Percentiles rank a stretch among this genome's conserved stretches.
These are phyloP conservation scores for Amniataba percoides DNA, from an alignment of 2,797 vertebrate genomes.

Conservation along the genomic window DNA sequence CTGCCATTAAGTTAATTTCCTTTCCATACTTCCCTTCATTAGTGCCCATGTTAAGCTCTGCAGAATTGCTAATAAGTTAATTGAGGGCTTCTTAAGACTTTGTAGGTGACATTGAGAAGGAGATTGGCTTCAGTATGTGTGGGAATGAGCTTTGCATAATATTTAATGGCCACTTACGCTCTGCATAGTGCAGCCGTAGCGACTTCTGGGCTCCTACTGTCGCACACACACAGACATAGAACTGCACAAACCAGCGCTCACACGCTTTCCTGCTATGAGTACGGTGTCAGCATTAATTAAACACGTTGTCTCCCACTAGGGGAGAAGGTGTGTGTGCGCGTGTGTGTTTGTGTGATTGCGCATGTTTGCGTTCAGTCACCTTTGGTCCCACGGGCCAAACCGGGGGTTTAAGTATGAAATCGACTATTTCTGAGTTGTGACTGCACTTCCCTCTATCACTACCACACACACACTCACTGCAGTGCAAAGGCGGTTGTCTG, in stretches of 20 bases:
- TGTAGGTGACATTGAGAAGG: slow-evolving; percentile 80
- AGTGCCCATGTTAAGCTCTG: slow-evolving; percentile 71
- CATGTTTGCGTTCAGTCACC: slow-evolving; percentile 38
- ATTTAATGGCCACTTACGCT: slow-evolving; percentile 63
- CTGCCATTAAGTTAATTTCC: slow-evolving; percentile 62
- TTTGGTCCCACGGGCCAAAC: slow-evolving; percentile 29
- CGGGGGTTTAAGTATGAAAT: slow-evolving; percentile 53
- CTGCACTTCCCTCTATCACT: slow-evolving; percentile 2
- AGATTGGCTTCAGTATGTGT: slow-evolving; percentile 69
- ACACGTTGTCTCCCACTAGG: slow-evolving; percentile 59
- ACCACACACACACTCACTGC: neutral
- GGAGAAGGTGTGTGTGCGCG: slow-evolving; percentile 21
- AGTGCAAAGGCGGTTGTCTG: slow-evolving; percentile 23
- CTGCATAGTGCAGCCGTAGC: slow-evolving; percentile 37
- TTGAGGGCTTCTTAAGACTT: slow-evolving; percentile 79
- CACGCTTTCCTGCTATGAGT: slow-evolving; percentile 49
- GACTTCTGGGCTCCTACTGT: slow-evolving; percentile 35
- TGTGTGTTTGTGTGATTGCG: neutral
- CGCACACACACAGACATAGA: slow-evolving; percentile 12
- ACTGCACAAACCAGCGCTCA: slow-evolving; percentile 6
- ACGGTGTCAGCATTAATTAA: slow-evolving; percentile 76
- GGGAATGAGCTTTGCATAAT: slow-evolving; percentile 78
- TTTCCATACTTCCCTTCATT: slow-evolving; percentile 69
- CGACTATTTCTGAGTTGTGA: slow-evolving; percentile 34
- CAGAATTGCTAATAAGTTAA: slow-evolving; percentile 79